Evolutionary conservation across 2,888 invertebrate species (phyloP).

Genomic region (Punctoribates punctum): DNA sequence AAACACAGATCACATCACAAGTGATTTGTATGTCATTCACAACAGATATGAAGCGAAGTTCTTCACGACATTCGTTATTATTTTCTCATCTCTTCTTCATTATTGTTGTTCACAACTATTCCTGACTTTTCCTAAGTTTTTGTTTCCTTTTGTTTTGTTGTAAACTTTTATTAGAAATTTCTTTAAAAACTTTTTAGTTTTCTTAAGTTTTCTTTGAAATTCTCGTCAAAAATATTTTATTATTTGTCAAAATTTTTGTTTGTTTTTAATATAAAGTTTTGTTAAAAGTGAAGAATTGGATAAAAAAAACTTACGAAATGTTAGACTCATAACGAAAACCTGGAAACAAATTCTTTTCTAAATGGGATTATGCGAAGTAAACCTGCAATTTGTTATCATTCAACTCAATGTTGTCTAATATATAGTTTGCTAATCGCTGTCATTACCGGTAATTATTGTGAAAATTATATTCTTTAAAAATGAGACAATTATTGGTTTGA

Average conservation of each 20-base stretch:
- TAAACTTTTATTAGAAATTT: not conserved
- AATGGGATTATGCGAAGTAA: constrained; percentile 37
- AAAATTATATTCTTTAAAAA: not conserved
- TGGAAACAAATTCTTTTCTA: not conserved
- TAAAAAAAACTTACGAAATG: no score
- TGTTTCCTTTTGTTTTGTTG: not conserved
- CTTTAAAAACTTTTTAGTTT: not conserved
- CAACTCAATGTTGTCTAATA: constrained; percentile 13
- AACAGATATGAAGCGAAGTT: not conserved
- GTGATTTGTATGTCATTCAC: constrained; percentile 28
- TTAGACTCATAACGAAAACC: not conserved
- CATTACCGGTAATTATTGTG: not conserved
- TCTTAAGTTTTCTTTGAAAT: no score
- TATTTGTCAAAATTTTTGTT: no score
- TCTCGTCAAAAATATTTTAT: no score
- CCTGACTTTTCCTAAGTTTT: not conserved
- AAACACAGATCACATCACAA: constrained; percentile 25
- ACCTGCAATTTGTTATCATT: constrained; percentile 17
- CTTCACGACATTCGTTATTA: not conserved
- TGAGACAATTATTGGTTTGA: not conserved
- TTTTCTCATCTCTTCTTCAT: not conserved
- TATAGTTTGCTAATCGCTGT: constrained; percentile 7
- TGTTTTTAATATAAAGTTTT: no score
- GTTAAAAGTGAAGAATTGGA: no score
- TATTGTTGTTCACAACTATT: not conserved